Base-by-base conservation (phyloP, 35 echinoderm and acorn worm species). In the Stichopus chloronotus region DNA sequence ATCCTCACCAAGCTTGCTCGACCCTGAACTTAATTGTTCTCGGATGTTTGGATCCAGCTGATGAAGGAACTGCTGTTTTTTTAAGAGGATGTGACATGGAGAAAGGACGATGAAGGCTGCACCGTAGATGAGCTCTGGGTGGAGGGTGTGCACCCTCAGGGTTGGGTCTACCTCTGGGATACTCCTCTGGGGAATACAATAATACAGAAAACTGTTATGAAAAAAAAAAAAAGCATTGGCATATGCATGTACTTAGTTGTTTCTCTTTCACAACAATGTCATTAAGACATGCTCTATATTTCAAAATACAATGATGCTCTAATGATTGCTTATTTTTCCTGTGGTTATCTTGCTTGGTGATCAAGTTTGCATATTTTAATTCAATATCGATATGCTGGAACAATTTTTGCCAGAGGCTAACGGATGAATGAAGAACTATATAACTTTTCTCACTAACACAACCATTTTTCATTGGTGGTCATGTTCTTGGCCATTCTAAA, bases 71-170 rank as follows among this genome's bases (percentile, higher is more conserved):
- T 92, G 90, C 76, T 93, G 53, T 78, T 95, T 95, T 68, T 92
- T 95, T 30, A 98, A 76, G 13, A 98, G 92, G 10, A 84, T 92
- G 65, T 98, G 96, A 21, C 72, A 69, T 9, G 96, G 94, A 11
- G 94, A 59, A 13, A 98, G 63, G n/a, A 98, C 76, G 12, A 98
- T 90, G 59, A 83, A 95, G 5, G 96, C 92, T 55, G 94, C 94
- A 3, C 96, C 96, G 83, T 85, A 98, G 59, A 98, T 86, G 25
- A 95, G 84, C 90, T 95, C 96, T 20, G 96, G 96, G 57, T 87
- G 57, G 21, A 55, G 57, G 16, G 94, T 92, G 81, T 98, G 92
- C 4, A 98, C 78, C 2, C 94, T 81, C 19, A 98, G 82, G 6
- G 24, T 13, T 56, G 60, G 23, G 77, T 95, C 94, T 23, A 85